A percentile compares a stretch with the other conserved stretches of the same genome.
These are phyloP conservation scores for Cochlearius cochlearius DNA, from an alignment of 2,113 vertebrate species.

Conservation along the genomic window DNA sequence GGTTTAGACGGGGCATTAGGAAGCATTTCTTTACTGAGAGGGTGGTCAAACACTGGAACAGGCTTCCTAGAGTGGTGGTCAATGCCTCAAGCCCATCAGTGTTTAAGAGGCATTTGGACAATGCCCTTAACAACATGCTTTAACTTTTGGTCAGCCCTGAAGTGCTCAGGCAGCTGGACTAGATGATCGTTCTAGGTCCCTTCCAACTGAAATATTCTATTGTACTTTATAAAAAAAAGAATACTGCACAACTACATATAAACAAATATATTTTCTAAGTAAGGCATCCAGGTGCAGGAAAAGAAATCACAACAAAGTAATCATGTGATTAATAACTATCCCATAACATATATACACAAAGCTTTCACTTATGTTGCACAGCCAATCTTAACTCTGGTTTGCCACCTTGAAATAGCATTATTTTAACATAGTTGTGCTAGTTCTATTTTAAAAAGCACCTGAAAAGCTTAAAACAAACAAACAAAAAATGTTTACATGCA, in stretches of 20 bases:
- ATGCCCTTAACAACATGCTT: neutral
- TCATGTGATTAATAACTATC: neutral
- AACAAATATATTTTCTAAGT: neutral
- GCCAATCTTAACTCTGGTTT: neutral
- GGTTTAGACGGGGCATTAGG: no score
- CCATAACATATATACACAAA: neutral
- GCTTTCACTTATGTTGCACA: neutral
- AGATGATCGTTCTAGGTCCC: fast-evolving
- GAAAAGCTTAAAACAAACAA: neutral
- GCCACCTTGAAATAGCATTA: neutral
- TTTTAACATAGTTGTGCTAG: neutral
- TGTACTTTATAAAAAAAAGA: neutral
- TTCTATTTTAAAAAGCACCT: neutral
- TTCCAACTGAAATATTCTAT: neutral
- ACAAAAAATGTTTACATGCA: neutral
- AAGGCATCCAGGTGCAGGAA: neutral
- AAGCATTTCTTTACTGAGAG: no score
- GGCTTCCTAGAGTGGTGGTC: no score
- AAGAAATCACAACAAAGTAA: neutral
- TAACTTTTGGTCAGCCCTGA: neutral
- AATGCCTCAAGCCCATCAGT: no score
- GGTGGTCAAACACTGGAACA: no score
- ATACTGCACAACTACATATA: neutral
- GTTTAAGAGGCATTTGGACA: neutral
- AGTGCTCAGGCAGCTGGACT: neutral